Percentiles rank a stretch among this genome's conserved stretches.
Evolutionary conservation across 2,797 vertebrate species (phyloP).

Genomic region (Mormyrus proboscirostris): DNA sequence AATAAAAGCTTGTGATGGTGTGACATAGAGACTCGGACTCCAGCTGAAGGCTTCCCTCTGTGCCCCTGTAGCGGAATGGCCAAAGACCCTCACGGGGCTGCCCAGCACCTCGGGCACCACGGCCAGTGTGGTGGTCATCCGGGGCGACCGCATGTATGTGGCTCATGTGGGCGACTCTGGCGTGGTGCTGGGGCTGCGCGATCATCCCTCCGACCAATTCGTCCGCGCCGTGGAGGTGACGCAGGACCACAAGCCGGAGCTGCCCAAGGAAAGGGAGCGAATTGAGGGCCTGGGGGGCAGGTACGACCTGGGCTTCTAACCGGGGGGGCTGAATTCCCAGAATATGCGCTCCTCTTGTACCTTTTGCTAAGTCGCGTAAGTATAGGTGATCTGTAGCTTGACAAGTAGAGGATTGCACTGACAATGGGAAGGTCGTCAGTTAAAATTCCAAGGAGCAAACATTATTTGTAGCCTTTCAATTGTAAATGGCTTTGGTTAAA

Average conservation of each 20-base stretch:
- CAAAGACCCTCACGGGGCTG: constrained; percentile 88
- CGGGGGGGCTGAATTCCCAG: not conserved
- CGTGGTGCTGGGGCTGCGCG: constrained; percentile 85
- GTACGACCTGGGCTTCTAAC: constrained; percentile 48
- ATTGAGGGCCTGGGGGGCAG: constrained; percentile 95
- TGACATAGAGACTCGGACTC: not conserved
- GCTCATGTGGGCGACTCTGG: constrained; percentile 92
- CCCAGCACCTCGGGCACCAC: constrained; percentile 93
- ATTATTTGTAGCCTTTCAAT: not conserved
- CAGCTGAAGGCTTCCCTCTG: not conserved
- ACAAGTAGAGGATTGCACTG: not conserved
- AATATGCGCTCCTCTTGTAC: not conserved
- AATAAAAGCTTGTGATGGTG: not conserved
- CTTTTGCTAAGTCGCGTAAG: not conserved
- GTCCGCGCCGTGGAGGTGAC: constrained; percentile 86
- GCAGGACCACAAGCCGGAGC: constrained; percentile 92
- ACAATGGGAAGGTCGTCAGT: not conserved
- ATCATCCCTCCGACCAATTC: constrained; percentile 74
- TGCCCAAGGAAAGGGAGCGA: constrained; percentile 83
- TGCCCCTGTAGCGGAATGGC: constrained; percentile 81
- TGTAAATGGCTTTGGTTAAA: not conserved
- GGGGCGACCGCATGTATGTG: constrained; percentile 85
- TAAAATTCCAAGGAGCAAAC: not conserved
- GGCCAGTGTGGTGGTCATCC: constrained; percentile 86
- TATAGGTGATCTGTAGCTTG: not conserved